Evolutionary conservation across 2,888 invertebrate genomes (phyloP).

Genomic region (Dasypogon diadema): DNA sequence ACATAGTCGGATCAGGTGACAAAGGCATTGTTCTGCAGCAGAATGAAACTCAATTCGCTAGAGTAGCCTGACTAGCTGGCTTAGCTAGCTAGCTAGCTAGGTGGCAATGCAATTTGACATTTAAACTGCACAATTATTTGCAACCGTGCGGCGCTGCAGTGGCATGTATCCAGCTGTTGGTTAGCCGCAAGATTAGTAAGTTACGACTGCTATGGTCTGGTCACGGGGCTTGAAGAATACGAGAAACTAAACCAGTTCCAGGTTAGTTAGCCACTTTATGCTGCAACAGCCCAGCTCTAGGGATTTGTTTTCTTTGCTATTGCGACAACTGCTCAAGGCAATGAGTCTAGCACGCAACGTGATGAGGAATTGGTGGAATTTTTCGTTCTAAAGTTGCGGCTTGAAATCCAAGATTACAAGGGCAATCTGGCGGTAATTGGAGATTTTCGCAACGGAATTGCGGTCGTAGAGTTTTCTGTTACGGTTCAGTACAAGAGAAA

Average conservation of each 20-base stretch:
- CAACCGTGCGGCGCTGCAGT: no score
- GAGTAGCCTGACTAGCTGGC: no score
- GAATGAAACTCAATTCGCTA: constrained; percentile 1
- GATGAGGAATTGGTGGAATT: neutral
- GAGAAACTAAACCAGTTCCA: neutral
- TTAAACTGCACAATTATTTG: constrained; percentile 25
- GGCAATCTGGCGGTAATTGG: neutral
- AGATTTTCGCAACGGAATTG: neutral
- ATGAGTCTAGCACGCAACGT: neutral
- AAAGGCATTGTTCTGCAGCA: neutral
- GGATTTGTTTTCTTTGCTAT: neutral
- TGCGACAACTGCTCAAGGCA: neutral
- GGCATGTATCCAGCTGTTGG: neutral
- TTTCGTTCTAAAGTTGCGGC: neutral
- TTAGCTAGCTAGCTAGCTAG: no score
- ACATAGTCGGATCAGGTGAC: neutral
- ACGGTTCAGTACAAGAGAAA: no score
- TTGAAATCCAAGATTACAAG: neutral
- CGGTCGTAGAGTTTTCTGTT: neutral
- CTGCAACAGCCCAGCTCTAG: neutral
- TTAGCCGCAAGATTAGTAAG: neutral
- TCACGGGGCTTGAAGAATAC: neutral
- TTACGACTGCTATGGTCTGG: neutral
- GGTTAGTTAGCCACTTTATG: neutral
- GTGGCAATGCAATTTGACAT: constrained; percentile 19